Base-by-base conservation (phyloP, 2,113 vertebrate genomes). In the Boulengeromyrus knoepffleri region DNA sequence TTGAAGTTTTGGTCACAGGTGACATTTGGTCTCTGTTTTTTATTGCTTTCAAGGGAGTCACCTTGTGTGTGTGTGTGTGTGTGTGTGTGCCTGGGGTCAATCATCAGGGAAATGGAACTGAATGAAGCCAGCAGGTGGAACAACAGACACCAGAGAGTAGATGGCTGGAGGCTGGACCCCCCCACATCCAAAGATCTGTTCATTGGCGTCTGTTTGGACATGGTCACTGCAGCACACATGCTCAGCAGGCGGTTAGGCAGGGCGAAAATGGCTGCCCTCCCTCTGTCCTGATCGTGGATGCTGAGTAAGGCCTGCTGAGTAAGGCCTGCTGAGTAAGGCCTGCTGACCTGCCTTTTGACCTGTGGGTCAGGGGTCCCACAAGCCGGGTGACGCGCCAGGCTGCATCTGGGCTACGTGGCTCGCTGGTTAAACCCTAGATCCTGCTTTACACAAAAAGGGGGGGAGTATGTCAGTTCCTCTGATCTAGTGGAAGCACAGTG, bases 31-130 rank as follows among this genome's bases (percentile, higher is more conserved):
- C 45, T 50, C 24, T 47, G 12, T 62, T 89, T 7, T 80, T 80
- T 80, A 80, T 80, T 39, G 74, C 36, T 80, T 39, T 42, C 36
- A 80, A 39, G 36, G 36, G 36, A 80, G 5, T 42, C 4, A 80
- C 74, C 74, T 42, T 17, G 21, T 27, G 36, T 86, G 89, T 52
- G 52, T 46, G 86, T 50, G 85, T 49, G 58, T 27, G 42, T 85
- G 88, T 90, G 91, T 90, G 31, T 62, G 7, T 86, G 86, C 91
- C 89, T 88, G 85, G 62, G 24, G 9, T 24, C n/a, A n/a, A 13
- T 31, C 49, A 17, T 50, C 7, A 50, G 47, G 46, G 85, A 52
- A n/a, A 1, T 49, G 46, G 47, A 86, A 47, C 45, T 86, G 85
- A 50, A 31, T 86, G 85, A 86, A 86, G 9, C 45, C 45, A 50